These are phyloP conservation scores for Lanistes nyassanus DNA, from an alignment of 1,140 invertebrate genomes.

Conservation along the genomic window DNA sequence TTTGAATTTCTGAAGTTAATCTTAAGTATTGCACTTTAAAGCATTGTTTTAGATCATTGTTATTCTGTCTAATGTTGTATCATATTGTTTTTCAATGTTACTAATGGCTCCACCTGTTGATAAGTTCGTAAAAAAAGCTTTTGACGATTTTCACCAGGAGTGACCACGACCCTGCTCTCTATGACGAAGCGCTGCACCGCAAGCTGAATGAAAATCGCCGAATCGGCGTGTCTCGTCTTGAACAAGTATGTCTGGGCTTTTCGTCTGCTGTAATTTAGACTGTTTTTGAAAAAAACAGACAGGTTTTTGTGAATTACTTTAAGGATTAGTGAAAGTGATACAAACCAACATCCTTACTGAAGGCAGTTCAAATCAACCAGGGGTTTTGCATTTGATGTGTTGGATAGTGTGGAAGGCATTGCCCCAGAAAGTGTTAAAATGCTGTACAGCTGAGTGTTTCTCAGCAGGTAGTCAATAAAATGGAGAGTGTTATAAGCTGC, in stretches of 20 bases:
- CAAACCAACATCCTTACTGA: too few relatives aligned
- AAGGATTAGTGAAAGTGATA: too few relatives aligned
- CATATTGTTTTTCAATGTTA: not conserved
- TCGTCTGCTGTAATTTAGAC: too few relatives aligned
- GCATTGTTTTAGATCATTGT: not conserved
- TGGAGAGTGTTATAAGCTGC: too few relatives aligned
- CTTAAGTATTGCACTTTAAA: not conserved
- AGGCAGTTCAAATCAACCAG: too few relatives aligned
- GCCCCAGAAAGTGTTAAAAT: too few relatives aligned
- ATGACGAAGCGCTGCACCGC: constrained; percentile 48
- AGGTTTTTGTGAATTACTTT: too few relatives aligned
- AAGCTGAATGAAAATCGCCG: constrained; percentile 56
- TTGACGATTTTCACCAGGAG: constrained; percentile 35
- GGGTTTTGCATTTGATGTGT: too few relatives aligned
- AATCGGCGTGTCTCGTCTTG: constrained; percentile 45
- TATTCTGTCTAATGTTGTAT: not conserved
- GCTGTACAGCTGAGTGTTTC: too few relatives aligned
- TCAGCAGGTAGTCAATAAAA: too few relatives aligned
- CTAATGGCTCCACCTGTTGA: not conserved
- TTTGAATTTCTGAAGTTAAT: not conserved
- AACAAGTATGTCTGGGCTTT: constrained; percentile 46
- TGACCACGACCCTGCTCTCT: constrained; percentile 54
- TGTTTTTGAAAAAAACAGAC: too few relatives aligned
- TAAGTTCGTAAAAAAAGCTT: not conserved
- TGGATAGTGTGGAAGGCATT: too few relatives aligned